These are phyloP conservation scores for Drosophila hamatofila DNA, from an alignment of 2,888 invertebrate species.

Conservation along the genomic window DNA sequence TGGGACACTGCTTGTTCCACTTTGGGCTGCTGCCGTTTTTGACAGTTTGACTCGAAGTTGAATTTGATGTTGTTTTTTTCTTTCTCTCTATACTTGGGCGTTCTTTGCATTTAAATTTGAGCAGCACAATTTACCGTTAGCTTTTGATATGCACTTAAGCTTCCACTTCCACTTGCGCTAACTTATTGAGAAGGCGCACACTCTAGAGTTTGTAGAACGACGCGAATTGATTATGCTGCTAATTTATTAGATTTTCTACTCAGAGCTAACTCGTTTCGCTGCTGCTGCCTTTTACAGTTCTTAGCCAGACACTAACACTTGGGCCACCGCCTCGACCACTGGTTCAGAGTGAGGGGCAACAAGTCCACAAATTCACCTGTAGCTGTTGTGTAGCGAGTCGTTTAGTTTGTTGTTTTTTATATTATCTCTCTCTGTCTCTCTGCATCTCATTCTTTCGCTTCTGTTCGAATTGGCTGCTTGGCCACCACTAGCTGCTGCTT, in stretches of 20 bases:
- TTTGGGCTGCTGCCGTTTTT: slow-evolving; percentile 49
- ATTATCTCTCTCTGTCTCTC: slow-evolving; percentile 40
- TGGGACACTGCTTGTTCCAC: slow-evolving; percentile 71
- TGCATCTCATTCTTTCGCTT: slow-evolving; percentile 5
- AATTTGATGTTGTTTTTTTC: slow-evolving; percentile 20
- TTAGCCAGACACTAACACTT: slow-evolving; percentile 53
- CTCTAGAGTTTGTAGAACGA: slow-evolving; percentile 54
- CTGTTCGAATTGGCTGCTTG: slow-evolving; percentile 49
- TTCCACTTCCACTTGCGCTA: slow-evolving; percentile 2
- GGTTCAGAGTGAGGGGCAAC: slow-evolving; percentile 47
- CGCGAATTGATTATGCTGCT: slow-evolving; percentile 71
- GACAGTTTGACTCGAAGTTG: slow-evolving; percentile 53
- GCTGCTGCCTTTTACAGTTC: slow-evolving; percentile 62
- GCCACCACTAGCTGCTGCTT: slow-evolving; percentile 50
- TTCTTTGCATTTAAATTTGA: slow-evolving; percentile 37
- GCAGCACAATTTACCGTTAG: slow-evolving; percentile 53
- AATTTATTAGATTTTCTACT: slow-evolving; percentile 72
- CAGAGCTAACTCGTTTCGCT: slow-evolving; percentile 46
- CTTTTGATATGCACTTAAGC: slow-evolving; percentile 33
- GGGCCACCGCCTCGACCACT: slow-evolving; percentile 57
- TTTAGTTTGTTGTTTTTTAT: slow-evolving; percentile 50
- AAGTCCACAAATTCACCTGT: slow-evolving; percentile 78
- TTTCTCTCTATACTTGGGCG: slow-evolving; percentile 32
- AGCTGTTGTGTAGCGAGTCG: slow-evolving; percentile 68
- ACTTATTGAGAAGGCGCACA: slow-evolving; percentile 1